phyloP scores from a whole-genome alignment of 2,113 vertebrate species.

The Hepsetus odoe region DNA sequence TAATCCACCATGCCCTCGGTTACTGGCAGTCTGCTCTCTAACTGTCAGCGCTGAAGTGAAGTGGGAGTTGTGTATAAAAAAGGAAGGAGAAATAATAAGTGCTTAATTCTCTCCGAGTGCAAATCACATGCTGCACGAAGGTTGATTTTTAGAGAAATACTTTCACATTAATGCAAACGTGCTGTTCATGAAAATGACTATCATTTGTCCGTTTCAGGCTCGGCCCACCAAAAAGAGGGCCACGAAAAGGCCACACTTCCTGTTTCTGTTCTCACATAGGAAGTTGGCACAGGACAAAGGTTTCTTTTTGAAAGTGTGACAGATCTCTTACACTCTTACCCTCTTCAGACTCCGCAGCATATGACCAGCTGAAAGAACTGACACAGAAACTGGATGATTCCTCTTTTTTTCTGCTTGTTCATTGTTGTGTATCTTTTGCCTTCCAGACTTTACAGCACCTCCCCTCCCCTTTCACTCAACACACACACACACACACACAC shows the following conservation, averaged over 20 bases:
- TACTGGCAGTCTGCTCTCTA: constrained; percentile 5
- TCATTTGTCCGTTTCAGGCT: not conserved
- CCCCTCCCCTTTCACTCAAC: not conserved
- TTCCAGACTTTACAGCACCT: not conserved
- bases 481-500: too few species aligned
- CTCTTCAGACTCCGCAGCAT: not conserved
- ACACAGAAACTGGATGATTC: not conserved
- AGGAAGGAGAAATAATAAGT: not conserved
- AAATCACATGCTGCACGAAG: constrained; percentile 1
- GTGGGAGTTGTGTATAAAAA: not conserved
- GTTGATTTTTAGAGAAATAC: not conserved
- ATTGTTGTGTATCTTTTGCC: not conserved
- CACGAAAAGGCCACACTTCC: not conserved
- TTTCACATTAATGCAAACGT: not conserved
- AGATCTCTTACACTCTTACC: not conserved
- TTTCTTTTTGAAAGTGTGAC: constrained; percentile 12
- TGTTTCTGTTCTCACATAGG: constrained; percentile 23
- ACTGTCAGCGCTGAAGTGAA: not conserved
- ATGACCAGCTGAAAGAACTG: not conserved
- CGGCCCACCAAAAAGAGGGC: not conserved
- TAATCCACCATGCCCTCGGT: not conserved
- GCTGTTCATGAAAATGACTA: not conserved
- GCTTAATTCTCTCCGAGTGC: not conserved
- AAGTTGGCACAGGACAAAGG: constrained; percentile 25
- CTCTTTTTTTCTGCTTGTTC: not conserved